phyloP scores from a whole-genome alignment of 2,113 vertebrate genomes.

The Sardina pilchardus region DNA sequence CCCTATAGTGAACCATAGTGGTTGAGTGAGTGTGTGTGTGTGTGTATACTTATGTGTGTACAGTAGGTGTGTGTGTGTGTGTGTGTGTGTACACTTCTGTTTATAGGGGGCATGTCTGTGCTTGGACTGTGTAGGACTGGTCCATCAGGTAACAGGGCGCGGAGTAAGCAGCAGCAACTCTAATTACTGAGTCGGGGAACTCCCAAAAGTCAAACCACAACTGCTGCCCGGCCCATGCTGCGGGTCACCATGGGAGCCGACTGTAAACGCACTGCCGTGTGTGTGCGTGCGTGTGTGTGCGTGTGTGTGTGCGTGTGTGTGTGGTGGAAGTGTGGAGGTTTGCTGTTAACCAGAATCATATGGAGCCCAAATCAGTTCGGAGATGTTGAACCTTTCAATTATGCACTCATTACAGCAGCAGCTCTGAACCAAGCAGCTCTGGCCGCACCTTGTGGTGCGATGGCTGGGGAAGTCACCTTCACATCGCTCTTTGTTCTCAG shows the following conservation, averaged over 20 bases:
- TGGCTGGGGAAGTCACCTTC: neutral
- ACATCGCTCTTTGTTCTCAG: neutral
- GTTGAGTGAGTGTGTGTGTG: neutral
- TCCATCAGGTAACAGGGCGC: conserved; percentile 9
- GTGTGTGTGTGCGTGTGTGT: neutral
- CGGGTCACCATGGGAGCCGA: neutral
- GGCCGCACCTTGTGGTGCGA: too few species aligned
- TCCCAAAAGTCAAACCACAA: neutral
- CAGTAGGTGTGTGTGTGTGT: neutral
- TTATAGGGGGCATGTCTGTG: neutral
- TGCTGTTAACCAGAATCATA: neutral
- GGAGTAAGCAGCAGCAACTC: neutral
- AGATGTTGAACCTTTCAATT: neutral
- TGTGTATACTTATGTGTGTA: neutral
- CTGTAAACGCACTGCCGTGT: neutral
- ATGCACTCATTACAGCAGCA: neutral
- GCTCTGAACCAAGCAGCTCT: neutral
- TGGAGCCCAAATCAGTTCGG: neutral
- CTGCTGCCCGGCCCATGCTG: neutral
- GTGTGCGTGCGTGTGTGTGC: conserved; percentile 2
- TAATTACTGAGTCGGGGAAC: conserved; percentile 1
- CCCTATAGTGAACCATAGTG: conserved; percentile 63
- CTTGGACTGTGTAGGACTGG: neutral
- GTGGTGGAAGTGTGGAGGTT: neutral
- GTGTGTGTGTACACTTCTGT: neutral